Base-by-base conservation (phyloP, 2,888 invertebrate species). In the Dasypogon diadema region DNA sequence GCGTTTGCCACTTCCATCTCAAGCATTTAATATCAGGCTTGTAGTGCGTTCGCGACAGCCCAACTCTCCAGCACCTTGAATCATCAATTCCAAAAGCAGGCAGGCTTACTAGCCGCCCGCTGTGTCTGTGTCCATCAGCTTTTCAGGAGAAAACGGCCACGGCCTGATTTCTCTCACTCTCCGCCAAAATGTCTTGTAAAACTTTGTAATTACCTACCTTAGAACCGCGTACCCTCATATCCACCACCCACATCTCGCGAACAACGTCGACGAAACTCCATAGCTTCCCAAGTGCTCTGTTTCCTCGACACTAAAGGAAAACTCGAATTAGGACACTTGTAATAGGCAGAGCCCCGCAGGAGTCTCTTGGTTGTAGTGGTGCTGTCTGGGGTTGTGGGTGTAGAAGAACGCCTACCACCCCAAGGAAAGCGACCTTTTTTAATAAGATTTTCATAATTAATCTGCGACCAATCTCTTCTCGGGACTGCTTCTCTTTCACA, bases 401-500 rank as follows among this genome's bases (percentile, higher is more conserved):
- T 21, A 48, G 26, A 42, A 65, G 46, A 46, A 21, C n/a, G 46
- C 2, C 63, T 5, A n/a, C 46, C 6, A 22, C 16, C 46, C 22
- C 8, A 10, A 5, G 42, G 21, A 55, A 42, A 22, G 42, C 8
- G 18, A n/a, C 65, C 30, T 75, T 63, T 77, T 76, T 77, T 77
- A 77, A 77, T 77, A 77, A 77, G 77, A 77, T 77, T 77, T 77
- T 77, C 77, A 77, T 77, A 77, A 77, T 77, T 77, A 77, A 77
- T 75, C 68, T 65, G 68, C 42, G 55, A 34, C 73, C 56, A 55
- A n/a, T 22, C 73, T 63, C 68, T 46, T 30, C 56, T 68, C 12
- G 2, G 24, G 22, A n/a, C 10, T 16, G 14, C 42, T 46, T 65
- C 30, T 54, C 70, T 70, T 34, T 42, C 42, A 42, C n/a, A 42